Base-by-base conservation (phyloP, 1,140 invertebrate genomes). In the Aethina tumida region DNA sequence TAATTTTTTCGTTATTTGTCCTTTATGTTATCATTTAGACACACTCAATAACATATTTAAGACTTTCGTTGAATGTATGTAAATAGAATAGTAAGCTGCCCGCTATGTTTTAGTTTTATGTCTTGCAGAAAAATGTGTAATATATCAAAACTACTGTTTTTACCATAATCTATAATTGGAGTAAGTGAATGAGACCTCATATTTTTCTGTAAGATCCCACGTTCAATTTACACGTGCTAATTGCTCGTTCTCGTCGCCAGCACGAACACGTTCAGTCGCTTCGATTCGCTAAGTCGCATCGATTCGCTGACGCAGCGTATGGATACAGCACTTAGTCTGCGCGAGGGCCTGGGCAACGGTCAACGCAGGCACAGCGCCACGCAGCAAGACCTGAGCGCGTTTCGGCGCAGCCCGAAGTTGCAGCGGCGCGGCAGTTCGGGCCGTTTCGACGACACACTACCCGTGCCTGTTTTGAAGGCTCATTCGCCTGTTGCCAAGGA, bases 381-480 rank as follows among this genome's bases (percentile, higher is more conserved):
- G 6, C 57, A 61, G 28, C 59, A 61, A 43, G 59, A 61, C 32
- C 47, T 59, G 14, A 57, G 50, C 39, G 8, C 15, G 6, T 35
- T 45, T n/a, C 26, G 51, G 15, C 40, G 45, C 24, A 58, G 56
- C 29, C 57, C 57, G 2, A 54, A 50, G 3, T 39, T 59, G 39
- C 52, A 54, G 31, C 46, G 59, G 9, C 45, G 57, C 20, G 58
- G 58, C 46, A 59, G 51, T 39, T 58, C 56, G 24, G 54, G 55
- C 21, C 39, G 57, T 25, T 60, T 64, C 32, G 59, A 66, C n/a
- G 64, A 65, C 40, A 45, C 55, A 21, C 44, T 65, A 22, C 68
- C 68, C 0, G 66, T 71, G 45, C 71, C 71, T 0, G 60, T 73
- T 20, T 55, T 74, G 30, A 63, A 69, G 50, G 60, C 57, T 31